Percentiles rank a stretch among this genome's conserved stretches.
These are phyloP conservation scores for Chlorocebus sabaeus DNA, from an alignment of 2,113 vertebrate genomes.

Conservation along the genomic window DNA sequence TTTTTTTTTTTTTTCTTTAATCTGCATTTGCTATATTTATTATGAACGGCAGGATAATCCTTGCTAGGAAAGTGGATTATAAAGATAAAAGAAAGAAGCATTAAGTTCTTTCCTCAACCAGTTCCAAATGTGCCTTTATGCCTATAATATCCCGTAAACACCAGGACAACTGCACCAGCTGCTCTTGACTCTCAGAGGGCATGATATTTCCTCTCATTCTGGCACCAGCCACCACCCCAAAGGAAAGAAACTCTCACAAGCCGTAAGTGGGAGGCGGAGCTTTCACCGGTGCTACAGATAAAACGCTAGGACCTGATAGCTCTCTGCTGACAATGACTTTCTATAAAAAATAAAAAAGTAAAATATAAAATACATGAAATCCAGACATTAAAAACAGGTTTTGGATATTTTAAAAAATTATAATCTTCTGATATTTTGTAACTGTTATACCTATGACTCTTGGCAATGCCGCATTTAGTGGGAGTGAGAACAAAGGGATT, in stretches of 20 bases:
- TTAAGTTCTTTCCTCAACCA: slow-evolving; percentile 81
- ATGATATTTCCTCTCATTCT: slow-evolving; percentile 81
- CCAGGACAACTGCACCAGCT: slow-evolving; percentile 82
- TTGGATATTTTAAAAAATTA: slow-evolving; percentile 58
- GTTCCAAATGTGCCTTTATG: slow-evolving; percentile 84
- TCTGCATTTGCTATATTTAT: slow-evolving; percentile 83
- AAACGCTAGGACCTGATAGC: slow-evolving; percentile 66
- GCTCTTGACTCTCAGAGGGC: slow-evolving; percentile 82
- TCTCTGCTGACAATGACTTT: slow-evolving; percentile 67
- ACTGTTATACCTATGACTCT: slow-evolving; percentile 37
- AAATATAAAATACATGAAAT: slow-evolving; percentile 66
- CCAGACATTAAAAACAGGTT: slow-evolving; percentile 53
- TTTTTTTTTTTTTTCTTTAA: slow-evolving; percentile 53
- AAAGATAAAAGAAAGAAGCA: slow-evolving; percentile 84
- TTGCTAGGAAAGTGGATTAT: slow-evolving; percentile 80
- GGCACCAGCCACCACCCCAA: slow-evolving; percentile 77
- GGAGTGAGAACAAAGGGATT: slow-evolving; percentile 60
- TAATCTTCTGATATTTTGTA: slow-evolving; percentile 14
- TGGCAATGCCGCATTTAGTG: slow-evolving; percentile 41
- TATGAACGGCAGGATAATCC: slow-evolving; percentile 80
- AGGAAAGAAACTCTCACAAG: slow-evolving; percentile 76
- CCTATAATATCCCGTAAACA: slow-evolving; percentile 82
- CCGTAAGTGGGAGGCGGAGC: slow-evolving; percentile 70
- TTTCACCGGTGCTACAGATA: slow-evolving; percentile 56
- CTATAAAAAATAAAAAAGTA: slow-evolving; percentile 70